A percentile compares a stretch with the other conserved stretches of the same genome.
phyloP scores from a whole-genome alignment of 1,140 invertebrate species.

The Andricus grossulariae region DNA sequence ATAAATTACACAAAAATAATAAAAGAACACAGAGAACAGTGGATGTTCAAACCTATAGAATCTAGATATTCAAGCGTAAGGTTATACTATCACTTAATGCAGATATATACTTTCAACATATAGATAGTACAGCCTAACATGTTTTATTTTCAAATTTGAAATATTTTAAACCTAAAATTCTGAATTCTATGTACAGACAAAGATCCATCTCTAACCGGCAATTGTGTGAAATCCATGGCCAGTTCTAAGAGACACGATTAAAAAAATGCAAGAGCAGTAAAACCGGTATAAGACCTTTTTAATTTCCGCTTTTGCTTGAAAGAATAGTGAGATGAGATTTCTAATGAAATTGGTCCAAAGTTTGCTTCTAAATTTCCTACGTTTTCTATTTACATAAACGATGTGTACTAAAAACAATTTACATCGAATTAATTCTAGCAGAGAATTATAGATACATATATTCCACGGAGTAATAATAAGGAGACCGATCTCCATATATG shows the following conservation, averaged over 20 bases:
- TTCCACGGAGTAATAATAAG: too few relatives aligned
- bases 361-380: background rate
- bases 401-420: background rate
- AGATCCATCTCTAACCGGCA: background rate
- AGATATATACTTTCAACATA: too few relatives aligned
- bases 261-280: constrained; percentile 7
- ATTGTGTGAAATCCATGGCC: background rate
- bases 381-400: background rate
- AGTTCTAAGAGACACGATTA: background rate
- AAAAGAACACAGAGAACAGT: too few relatives aligned
- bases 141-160: background rate
- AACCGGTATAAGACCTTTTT: constrained; percentile 19
- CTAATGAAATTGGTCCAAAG: background rate
- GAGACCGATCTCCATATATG: too few relatives aligned
- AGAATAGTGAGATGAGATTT: background rate
- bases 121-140: too few relatives aligned
- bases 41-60: too few relatives aligned
- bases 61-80: too few relatives aligned
- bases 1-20: too few relatives aligned
- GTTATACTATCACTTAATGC: too few relatives aligned
- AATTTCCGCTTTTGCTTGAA: background rate
- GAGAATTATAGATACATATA: background rate
- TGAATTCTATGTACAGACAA: background rate
- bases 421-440: background rate
- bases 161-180: background rate